These are phyloP conservation scores for Smutsia gigantea DNA, from an alignment of 2,797 vertebrate species.

Conservation along the genomic window DNA sequence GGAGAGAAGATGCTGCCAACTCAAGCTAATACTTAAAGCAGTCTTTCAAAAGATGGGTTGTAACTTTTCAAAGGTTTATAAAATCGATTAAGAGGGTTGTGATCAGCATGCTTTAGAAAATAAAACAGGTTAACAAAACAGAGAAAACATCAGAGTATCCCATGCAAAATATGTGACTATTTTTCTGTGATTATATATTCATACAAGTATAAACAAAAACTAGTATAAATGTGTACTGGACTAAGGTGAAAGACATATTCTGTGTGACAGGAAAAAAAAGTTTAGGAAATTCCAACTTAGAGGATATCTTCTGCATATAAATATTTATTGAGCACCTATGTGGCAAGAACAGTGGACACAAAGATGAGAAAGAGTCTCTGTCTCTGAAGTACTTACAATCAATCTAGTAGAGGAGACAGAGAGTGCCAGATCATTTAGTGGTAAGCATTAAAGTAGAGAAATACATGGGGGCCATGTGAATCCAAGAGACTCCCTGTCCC, in stretches of 20 bases:
- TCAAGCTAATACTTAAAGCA: slow-evolving; percentile 12
- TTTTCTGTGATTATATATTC: not conserved
- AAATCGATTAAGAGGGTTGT: not conserved
- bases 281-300: not conserved
- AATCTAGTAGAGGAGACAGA: not conserved
- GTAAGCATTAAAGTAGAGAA: not conserved
- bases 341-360: not conserved
- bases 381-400: not conserved
- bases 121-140: not conserved
- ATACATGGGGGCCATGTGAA: not conserved
- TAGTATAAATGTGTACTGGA: not conserved
- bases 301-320: not conserved
- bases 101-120: not conserved
- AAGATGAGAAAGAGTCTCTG: not conserved
- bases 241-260: not conserved
- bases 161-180: not conserved
- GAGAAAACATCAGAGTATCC: not conserved
- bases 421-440: not conserved
- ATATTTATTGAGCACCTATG: not conserved
- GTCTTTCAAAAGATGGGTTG: not conserved
- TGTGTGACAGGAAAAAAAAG: not conserved
- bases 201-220: not conserved
- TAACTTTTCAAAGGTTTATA: not conserved
- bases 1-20: not conserved
- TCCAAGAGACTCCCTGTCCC: not conserved